Conservation (phyloP, 2,888 invertebrate genomes). For the Barypeithes pellucidus region DNA sequence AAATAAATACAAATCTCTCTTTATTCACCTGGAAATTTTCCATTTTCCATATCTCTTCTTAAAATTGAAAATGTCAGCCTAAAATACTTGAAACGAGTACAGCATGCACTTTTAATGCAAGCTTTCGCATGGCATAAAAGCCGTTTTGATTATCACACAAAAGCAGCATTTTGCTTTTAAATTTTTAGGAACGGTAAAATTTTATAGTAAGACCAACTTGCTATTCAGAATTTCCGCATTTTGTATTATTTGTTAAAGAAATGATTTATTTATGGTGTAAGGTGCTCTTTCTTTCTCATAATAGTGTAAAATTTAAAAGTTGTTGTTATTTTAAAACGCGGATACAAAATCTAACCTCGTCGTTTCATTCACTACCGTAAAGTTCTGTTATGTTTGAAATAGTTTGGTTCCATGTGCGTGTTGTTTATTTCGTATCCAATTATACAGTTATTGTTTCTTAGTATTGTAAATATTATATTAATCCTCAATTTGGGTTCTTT, state of each 20-base stretch:
- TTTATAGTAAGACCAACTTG: background rate
- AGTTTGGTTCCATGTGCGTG: too few species aligned
- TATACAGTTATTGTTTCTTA: too few species aligned
- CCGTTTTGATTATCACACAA: constrained; percentile 18
- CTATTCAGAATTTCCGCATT: background rate
- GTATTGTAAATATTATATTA: too few species aligned
- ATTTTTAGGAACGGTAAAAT: background rate
- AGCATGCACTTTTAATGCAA: constrained; percentile 20
- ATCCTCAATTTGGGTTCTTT: too few species aligned
- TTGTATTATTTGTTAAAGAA: background rate
- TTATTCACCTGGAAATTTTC: background rate
- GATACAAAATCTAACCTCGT: too few species aligned
- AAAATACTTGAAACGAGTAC: constrained; percentile 22
- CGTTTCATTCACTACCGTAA: too few species aligned
- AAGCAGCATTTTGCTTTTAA: constrained; percentile 20
- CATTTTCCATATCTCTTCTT: background rate
- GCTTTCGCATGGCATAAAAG: constrained; percentile 9
- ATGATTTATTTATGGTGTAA: background rate
- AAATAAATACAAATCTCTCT: background rate
- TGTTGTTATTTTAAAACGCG: too few species aligned
- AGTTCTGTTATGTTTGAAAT: too few species aligned
- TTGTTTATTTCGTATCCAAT: too few species aligned
- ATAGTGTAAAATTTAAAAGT: too few species aligned
- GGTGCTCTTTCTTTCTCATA: too few species aligned
- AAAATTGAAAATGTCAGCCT: constrained; percentile 20